Evolutionary conservation across 2,797 vertebrate genomes (phyloP).

Genomic region (Selene dorsalis): DNA sequence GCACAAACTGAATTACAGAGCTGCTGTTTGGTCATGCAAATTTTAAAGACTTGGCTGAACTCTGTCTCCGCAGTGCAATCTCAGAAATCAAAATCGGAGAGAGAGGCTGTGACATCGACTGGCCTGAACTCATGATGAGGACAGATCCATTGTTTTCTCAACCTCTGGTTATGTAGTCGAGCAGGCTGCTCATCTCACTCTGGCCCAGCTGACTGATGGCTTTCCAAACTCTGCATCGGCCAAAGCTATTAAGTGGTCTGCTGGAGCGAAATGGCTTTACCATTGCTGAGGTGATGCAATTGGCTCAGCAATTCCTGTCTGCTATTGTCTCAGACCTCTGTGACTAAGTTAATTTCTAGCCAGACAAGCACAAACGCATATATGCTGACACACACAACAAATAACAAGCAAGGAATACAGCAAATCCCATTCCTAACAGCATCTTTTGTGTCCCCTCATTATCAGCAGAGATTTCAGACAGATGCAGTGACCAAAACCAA

Average conservation of each 20-base stretch:
- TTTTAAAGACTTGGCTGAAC: slow-evolving; percentile 3
- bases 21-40: slow-evolving; percentile 8
- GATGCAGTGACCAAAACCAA: slow-evolving; percentile 48
- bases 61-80: slow-evolving; percentile 27
- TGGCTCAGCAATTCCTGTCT: slow-evolving; percentile 72
- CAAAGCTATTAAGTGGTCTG: slow-evolving; percentile 80
- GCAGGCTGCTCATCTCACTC: slow-evolving; percentile 67
- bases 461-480: slow-evolving; percentile 51
- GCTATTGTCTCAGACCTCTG: slow-evolving; percentile 75
- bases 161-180: slow-evolving; percentile 56
- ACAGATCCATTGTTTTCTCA: slow-evolving; percentile 53
- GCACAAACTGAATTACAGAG: background rate
- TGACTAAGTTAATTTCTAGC: slow-evolving; percentile 79
- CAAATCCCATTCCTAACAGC: slow-evolving; percentile 46
- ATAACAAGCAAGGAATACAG: slow-evolving; percentile 67
- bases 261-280: slow-evolving; percentile 78
- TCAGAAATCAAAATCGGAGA: slow-evolving; percentile 51
- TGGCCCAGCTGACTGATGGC: slow-evolving; percentile 69
- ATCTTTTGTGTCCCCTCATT: slow-evolving; percentile 58
- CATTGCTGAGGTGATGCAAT: slow-evolving; percentile 61
- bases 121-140: slow-evolving; percentile 50
- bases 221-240: slow-evolving; percentile 75
- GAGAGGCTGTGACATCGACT: slow-evolving; percentile 44
- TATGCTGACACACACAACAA: slow-evolving; percentile 71
- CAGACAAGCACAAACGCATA: slow-evolving; percentile 71